Conservation (phyloP, 2,888 invertebrate species). For the Ornithoptera alexandrae region DNA sequence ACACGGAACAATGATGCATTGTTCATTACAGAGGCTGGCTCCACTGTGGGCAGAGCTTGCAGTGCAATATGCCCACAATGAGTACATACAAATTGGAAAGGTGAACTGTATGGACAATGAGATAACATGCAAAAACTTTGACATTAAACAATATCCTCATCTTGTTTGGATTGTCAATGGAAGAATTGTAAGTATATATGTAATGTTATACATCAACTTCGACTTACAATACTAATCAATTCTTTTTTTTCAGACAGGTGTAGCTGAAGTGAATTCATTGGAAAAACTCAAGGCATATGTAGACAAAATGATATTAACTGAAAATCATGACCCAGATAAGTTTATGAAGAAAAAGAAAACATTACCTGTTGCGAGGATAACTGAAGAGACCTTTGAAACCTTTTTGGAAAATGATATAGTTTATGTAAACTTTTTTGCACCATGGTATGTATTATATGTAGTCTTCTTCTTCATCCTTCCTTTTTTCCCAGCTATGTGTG, state of each 20-base stretch:
- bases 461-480: no score
- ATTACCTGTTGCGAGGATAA: slow-evolving; percentile 81
- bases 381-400: slow-evolving; percentile 85
- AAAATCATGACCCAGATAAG: slow-evolving; percentile 72
- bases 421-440: slow-evolving; percentile 93
- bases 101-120: slow-evolving; percentile 91
- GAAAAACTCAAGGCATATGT: slow-evolving; percentile 86
- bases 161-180: slow-evolving; percentile 93
- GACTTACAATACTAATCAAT: background rate
- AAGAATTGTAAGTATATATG: slow-evolving; percentile 81
- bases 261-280: slow-evolving; percentile 84
- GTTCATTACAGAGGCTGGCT: slow-evolving; percentile 83
- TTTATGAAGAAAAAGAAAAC: slow-evolving; percentile 72
- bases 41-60: slow-evolving; percentile 92
- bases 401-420: slow-evolving; percentile 85
- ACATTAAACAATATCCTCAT: slow-evolving; percentile 93
- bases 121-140: slow-evolving; percentile 87
- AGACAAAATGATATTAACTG: slow-evolving; percentile 81
- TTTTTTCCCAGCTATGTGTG: no score
- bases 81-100: slow-evolving; percentile 86
- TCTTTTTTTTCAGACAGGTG: slow-evolving; percentile 81
- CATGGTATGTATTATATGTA: slow-evolving; percentile 82
- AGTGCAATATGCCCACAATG: slow-evolving; percentile 82
- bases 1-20: background rate
- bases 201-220: background rate